phyloP scores from a whole-genome alignment of 37 sponge, comb jelly and placozoan genomes.

The Ephydatia muelleri region DNA sequence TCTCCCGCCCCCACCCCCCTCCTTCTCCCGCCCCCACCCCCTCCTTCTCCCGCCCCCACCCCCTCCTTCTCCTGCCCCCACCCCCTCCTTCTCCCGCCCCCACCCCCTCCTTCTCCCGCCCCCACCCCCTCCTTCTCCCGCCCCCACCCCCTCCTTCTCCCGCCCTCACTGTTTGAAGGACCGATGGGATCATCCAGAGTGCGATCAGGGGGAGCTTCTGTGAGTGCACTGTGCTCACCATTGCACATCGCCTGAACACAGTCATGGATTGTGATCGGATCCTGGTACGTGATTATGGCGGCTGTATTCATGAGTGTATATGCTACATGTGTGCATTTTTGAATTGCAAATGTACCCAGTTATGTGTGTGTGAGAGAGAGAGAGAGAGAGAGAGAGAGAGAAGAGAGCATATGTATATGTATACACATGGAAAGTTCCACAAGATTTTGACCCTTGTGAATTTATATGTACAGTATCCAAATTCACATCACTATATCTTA shows the following conservation, averaged over 20 bases:
- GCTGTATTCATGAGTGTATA: neutral
- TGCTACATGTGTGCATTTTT: neutral
- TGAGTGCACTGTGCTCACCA: slow-evolving; percentile 86
- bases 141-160: too few species aligned
- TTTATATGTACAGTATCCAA: too few species aligned
- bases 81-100: too few species aligned
- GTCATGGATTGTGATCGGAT: slow-evolving; percentile 88
- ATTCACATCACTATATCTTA: too few species aligned
- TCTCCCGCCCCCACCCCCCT: too few species aligned
- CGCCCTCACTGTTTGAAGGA: slow-evolving; percentile 35
- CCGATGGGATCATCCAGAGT: slow-evolving; percentile 88
- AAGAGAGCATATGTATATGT: neutral
- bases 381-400: neutral
- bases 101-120: too few species aligned
- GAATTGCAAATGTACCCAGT: neutral
- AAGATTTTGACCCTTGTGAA: too few species aligned
- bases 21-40: too few species aligned
- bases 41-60: too few species aligned
- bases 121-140: too few species aligned
- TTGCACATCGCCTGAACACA: slow-evolving; percentile 93
- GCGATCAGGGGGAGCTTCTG: slow-evolving; percentile 71
- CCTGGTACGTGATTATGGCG: slow-evolving; percentile 53
- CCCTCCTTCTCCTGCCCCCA: too few species aligned
- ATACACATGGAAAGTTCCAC: too few species aligned
- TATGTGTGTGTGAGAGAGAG: neutral